These are phyloP conservation scores for Oreocharis arfaki DNA, from an alignment of 2,113 vertebrate species.

Conservation along the genomic window DNA sequence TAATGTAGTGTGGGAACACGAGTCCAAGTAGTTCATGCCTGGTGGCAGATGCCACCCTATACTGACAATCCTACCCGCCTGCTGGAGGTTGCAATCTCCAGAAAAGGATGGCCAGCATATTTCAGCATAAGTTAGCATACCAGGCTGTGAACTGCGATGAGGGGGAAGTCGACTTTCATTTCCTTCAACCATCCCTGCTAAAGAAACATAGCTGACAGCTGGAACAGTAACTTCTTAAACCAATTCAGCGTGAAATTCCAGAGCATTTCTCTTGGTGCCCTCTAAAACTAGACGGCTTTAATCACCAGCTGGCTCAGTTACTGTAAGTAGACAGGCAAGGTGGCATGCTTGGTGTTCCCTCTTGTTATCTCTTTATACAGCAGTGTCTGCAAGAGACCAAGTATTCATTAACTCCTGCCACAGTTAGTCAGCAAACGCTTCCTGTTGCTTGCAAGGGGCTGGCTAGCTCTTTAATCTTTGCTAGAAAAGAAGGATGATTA, in stretches of 20 bases:
- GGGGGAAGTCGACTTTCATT: not conserved
- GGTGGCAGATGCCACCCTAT: not conserved
- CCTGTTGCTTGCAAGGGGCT: not conserved
- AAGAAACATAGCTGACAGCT: conserved; percentile 1
- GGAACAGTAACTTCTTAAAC: conserved; percentile 3
- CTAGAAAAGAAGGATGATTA: not conserved
- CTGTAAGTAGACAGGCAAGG: not conserved
- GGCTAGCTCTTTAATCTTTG: conserved; percentile 7
- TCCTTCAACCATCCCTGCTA: not conserved
- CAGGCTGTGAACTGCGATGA: not conserved
- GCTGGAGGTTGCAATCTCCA: not conserved
- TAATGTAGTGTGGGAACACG: rapidly evolving
- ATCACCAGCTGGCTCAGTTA: not conserved
- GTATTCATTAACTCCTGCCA: not conserved
- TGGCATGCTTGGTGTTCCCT: not conserved
- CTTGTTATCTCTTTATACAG: conserved; percentile 1
- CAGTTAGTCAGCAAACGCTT: not conserved
- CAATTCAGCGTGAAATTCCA: conserved; percentile 26
- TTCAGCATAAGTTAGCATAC: not conserved
- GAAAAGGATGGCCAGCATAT: not conserved
- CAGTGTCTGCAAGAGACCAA: not conserved
- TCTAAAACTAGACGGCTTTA: not conserved
- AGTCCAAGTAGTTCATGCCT: not conserved
- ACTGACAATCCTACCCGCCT: not conserved
- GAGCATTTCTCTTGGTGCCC: not conserved